Evolutionary conservation across 53 echinoderm and acorn worm genomes (phyloP).

Genomic region (Crossaster papposus): DNA sequence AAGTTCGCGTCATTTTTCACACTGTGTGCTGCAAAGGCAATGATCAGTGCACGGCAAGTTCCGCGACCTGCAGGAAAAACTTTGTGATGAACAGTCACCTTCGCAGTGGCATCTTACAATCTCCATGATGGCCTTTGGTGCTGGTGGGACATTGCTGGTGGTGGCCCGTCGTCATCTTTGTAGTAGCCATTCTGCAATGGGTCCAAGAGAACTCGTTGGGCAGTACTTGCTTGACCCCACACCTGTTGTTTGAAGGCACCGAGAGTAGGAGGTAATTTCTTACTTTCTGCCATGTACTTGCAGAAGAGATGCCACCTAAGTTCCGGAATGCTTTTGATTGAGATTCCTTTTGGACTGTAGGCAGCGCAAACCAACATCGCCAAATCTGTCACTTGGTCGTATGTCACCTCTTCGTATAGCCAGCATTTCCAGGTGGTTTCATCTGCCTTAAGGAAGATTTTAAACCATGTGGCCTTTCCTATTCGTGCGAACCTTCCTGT

Average conservation of each 20-base stretch:
- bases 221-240: constrained; percentile 50
- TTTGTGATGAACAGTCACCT: constrained; percentile 10
- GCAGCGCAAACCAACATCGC: constrained; percentile 48
- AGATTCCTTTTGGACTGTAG: constrained; percentile 48
- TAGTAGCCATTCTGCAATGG: constrained; percentile 61
- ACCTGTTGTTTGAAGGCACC: constrained; percentile 57
- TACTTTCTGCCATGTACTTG: too few species aligned
- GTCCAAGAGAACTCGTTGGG: constrained; percentile 38
- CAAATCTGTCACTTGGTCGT: constrained; percentile 27
- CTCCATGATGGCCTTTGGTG: constrained; percentile 58
- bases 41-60: constrained; percentile 49
- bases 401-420: constrained; percentile 30
- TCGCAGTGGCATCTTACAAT: constrained; percentile 37
- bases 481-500: constrained; percentile 50
- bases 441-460: constrained; percentile 50
- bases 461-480: constrained; percentile 55
- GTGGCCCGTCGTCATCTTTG: constrained; percentile 16
- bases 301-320: constrained; percentile 65
- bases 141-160: constrained; percentile 50
- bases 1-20: too few species aligned
- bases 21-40: too few species aligned
- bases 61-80: constrained; percentile 41
- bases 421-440: constrained; percentile 34
- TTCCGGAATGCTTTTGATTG: constrained; percentile 60
- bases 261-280: constrained; percentile 41